These are phyloP conservation scores for Erpornis zantholeuca DNA, from an alignment of 2,113 vertebrate species.

Conservation along the genomic window DNA sequence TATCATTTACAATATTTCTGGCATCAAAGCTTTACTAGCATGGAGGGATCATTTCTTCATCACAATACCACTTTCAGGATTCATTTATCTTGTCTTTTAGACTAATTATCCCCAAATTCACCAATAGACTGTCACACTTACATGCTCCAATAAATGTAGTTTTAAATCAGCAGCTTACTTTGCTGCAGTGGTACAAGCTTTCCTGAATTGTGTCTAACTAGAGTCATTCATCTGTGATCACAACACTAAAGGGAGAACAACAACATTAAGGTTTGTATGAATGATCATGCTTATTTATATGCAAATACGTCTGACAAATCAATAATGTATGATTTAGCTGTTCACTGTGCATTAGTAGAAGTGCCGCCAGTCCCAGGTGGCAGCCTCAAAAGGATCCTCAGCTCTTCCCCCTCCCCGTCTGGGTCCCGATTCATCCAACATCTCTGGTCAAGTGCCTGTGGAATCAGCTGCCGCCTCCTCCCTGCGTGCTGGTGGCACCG, in stretches of 20 bases:
- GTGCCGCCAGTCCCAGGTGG: conserved; percentile 62
- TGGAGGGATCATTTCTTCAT: conserved; percentile 80
- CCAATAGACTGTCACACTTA: conserved; percentile 87
- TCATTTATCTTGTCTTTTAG: conserved; percentile 97
- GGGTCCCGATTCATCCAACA: neutral
- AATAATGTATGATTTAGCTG: conserved; percentile 85
- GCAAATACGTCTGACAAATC: conserved; percentile 84
- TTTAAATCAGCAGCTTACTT: conserved; percentile 81
- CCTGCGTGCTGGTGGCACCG: neutral
- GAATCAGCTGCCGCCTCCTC: conserved; percentile 9
- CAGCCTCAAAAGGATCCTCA: conserved; percentile 29
- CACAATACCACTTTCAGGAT: conserved; percentile 88
- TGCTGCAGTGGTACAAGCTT: conserved; percentile 65
- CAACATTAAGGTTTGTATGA: conserved; percentile 74
- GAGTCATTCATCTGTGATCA: conserved; percentile 82
- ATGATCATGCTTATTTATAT: conserved; percentile 86
- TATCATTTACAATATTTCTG: conserved; percentile 92
- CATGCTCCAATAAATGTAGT: conserved; percentile 86
- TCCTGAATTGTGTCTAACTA: conserved; percentile 80
- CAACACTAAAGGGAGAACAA: conserved; percentile 77
- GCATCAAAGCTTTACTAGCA: conserved; percentile 80
- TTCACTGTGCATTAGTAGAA: conserved; percentile 63
- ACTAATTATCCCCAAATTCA: conserved; percentile 86
- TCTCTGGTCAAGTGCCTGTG: conserved; percentile 35
- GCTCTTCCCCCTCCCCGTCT: neutral